Evolutionary conservation across 1,140 invertebrate genomes (phyloP).

Genomic region (Tetramorium alpestre): DNA sequence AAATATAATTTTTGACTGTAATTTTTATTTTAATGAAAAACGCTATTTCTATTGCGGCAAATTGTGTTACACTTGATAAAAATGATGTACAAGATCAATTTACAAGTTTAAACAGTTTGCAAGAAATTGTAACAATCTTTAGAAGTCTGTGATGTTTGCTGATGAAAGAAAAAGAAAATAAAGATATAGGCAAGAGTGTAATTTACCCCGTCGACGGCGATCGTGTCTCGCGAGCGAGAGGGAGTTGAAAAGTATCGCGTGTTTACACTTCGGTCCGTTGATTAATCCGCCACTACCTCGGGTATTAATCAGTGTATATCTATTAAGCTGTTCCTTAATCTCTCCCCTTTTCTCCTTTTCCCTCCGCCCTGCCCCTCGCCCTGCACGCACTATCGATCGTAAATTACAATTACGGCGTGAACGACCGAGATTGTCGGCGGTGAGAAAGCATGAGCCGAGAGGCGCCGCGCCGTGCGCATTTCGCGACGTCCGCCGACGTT

Average conservation of each 20-base stretch:
- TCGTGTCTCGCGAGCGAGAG: not conserved
- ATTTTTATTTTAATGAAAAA: too few species aligned
- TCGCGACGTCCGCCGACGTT: not conserved
- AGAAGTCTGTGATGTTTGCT: not conserved
- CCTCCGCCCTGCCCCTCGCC: not conserved
- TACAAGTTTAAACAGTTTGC: too few species aligned
- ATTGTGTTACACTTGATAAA: too few species aligned
- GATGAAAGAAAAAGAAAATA: not conserved
- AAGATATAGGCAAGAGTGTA: not conserved
- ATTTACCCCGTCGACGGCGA: not conserved
- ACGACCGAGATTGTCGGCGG: not conserved
- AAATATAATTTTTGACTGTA: too few species aligned
- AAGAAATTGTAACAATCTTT: too few species aligned
- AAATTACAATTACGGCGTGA: conserved; percentile 39
- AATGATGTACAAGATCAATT: too few species aligned
- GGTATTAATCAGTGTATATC: not conserved
- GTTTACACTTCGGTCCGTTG: not conserved
- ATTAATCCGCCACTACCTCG: not conserved
- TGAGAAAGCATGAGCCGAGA: not conserved
- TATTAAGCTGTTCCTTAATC: conserved; percentile 34
- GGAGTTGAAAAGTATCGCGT: not conserved
- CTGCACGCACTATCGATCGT: not conserved
- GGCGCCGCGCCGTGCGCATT: too few species aligned
- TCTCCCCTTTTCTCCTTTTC: not conserved
- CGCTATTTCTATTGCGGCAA: too few species aligned